Percentiles rank a stretch among this genome's conserved stretches.
phyloP scores from a whole-genome alignment of 2,888 invertebrate genomes.

The Agapostemon virescens region DNA sequence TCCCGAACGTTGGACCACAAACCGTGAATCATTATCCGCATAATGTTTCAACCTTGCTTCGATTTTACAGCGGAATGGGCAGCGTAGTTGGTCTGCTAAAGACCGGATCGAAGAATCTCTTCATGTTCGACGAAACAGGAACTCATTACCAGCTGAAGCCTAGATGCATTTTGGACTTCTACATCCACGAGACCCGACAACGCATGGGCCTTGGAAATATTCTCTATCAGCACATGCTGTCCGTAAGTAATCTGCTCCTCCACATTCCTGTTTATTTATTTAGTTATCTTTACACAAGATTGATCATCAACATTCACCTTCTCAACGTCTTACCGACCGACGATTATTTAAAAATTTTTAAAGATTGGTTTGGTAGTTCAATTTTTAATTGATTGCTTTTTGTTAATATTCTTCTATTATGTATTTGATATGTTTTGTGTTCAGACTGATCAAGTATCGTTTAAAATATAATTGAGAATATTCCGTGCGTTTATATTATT shows the following conservation, averaged over 20 bases:
- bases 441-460: too few relatives aligned
- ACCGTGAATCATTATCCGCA: constrained; percentile 53
- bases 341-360: too few relatives aligned
- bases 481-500: too few relatives aligned
- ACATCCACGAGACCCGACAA: constrained; percentile 91
- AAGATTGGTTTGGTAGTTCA: too few relatives aligned
- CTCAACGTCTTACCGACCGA: too few relatives aligned
- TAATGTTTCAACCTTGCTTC: constrained; percentile 53
- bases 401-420: too few relatives aligned
- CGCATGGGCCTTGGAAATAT: constrained; percentile 91
- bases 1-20: constrained; percentile 22
- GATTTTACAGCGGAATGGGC: constrained; percentile 84
- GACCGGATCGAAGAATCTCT: constrained; percentile 94
- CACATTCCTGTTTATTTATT: not conserved
- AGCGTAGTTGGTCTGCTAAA: constrained; percentile 93
- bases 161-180: constrained; percentile 96
- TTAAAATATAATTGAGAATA: too few relatives aligned
- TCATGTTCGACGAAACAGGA: constrained; percentile 88
- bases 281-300: not conserved
- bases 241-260: constrained; percentile 81
- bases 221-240: constrained; percentile 94
- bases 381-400: too few relatives aligned
- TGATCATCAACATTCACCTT: not conserved
- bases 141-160: constrained; percentile 90
- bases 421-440: too few relatives aligned